These are phyloP conservation scores for Listrodromus nycthemerus DNA, from an alignment of 2,888 invertebrate genomes.

Conservation along the genomic window DNA sequence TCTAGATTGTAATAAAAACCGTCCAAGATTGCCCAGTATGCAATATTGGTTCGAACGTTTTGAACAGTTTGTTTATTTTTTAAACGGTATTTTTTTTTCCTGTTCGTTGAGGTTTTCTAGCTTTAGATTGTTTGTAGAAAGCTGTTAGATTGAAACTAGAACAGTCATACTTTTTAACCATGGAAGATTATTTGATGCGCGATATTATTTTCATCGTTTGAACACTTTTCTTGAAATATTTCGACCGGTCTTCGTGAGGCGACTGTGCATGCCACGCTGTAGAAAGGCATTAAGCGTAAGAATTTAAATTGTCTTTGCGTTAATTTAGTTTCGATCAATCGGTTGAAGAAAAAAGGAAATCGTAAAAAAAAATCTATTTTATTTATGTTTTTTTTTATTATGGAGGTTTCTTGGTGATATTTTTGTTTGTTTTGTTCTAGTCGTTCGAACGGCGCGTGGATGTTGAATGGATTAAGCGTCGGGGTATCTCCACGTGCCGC, in stretches of 20 bases:
- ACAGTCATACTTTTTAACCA: neutral
- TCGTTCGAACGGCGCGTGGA: neutral
- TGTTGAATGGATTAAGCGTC: conserved; percentile 20
- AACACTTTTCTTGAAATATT: neutral
- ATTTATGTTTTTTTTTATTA: neutral
- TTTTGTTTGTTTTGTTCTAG: neutral
- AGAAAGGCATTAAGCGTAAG: neutral
- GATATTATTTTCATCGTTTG: neutral
- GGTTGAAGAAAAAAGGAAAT: neutral
- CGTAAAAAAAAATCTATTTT: no score
- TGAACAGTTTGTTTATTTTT: neutral
- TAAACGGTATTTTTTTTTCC: neutral
- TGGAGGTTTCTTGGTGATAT: neutral
- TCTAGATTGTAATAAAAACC: neutral
- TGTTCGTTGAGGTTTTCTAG: neutral
- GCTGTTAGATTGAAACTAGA: neutral
- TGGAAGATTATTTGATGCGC: no score
- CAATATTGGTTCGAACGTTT: neutral
- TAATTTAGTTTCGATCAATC: neutral
- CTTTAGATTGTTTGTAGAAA: neutral
- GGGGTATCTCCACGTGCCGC: neutral
- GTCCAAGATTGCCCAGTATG: no score
- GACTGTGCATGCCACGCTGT: neutral
- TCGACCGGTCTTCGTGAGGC: neutral
- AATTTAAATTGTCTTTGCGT: neutral